Evolutionary conservation across 2,113 vertebrate species (phyloP), one percentile per base, ranked within the genome.

Genomic region (Micronycteris hirsuta): DNA sequence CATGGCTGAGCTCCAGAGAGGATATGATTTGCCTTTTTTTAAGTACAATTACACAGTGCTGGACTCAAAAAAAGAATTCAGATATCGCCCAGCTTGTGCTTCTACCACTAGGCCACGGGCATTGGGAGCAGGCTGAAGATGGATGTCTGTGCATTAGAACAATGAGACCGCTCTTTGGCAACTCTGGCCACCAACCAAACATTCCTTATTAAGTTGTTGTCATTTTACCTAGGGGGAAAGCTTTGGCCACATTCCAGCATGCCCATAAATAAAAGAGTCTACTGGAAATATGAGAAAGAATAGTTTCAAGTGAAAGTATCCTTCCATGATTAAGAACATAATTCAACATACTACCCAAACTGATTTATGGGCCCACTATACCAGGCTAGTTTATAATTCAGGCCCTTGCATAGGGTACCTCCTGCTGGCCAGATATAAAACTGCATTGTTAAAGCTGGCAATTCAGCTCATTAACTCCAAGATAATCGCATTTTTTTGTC

Each of bases 201-300:
- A 91, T 76, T 97, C 86, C 91, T 97, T 96, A 97, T 97, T 96
- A 97, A 97, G 97, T 96, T 91, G 95, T 96, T 97, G 97, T 97
- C 96, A 91, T 96, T 93, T 97, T 91, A 95, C 95, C 93, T 78
- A 89, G 43, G 94, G 91, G 89, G 85, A 97, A 95, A 76, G 86
- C 82, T 89, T 73, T 96, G 97, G 96, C 74, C 56, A 61, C 49
- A 80, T 89, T 93, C 94, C 96, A 97, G 86, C 47, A 54, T 67
- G 93, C n/a, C 81, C 94, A 97, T 97, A 97, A 97, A 97, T 96
- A 97, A 95, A 61, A 88, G 45, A 77, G 14, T 89, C 82, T 92
- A 90, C 90, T 94, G 93, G 93, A 97, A 97, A 97, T 93, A 96
- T 65, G 91, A 97, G 97, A 94, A 97, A 96, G 95, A 96, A 97